Conservation (phyloP, 2,797 vertebrate species). For the Gymnoscopelus microlampas region DNA sequence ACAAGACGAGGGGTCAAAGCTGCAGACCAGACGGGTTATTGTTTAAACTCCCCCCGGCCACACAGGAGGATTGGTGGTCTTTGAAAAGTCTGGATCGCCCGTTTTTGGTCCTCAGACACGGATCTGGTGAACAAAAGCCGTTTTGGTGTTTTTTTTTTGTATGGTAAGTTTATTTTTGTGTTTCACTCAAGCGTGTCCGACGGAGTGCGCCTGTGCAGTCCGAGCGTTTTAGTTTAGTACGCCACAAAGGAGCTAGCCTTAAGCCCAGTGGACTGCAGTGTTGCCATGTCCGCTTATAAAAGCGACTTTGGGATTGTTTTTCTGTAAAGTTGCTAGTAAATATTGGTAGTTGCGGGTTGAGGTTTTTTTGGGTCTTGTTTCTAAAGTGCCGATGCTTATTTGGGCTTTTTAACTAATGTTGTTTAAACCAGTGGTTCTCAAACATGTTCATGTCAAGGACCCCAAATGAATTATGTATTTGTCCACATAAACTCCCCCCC, state of each 20-base stretch:
- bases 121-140: conserved; percentile 32
- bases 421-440: no score
- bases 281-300: no score
- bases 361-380: no score
- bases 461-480: no score
- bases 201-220: conserved; percentile 79
- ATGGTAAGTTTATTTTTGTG: conserved; percentile 81
- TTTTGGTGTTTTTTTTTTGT: conserved; percentile 43
- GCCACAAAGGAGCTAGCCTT: conserved; percentile 71
- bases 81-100: conserved; percentile 4
- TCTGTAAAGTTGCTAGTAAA: no score
- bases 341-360: no score
- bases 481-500: no score
- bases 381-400: no score
- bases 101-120: conserved; percentile 9
- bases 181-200: conserved; percentile 76
- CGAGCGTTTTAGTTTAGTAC: conserved; percentile 76
- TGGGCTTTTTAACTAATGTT: no score
- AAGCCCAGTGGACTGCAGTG: no score
- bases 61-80: conserved; percentile 24
- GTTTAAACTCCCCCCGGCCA: conserved; percentile 72
- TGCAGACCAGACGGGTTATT: conserved; percentile 60
- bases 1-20: conserved; percentile 76
- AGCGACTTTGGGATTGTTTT: no score
- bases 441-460: no score